Conservation (phyloP, 2,888 invertebrate genomes). For the Gisinianus flammeolus region DNA sequence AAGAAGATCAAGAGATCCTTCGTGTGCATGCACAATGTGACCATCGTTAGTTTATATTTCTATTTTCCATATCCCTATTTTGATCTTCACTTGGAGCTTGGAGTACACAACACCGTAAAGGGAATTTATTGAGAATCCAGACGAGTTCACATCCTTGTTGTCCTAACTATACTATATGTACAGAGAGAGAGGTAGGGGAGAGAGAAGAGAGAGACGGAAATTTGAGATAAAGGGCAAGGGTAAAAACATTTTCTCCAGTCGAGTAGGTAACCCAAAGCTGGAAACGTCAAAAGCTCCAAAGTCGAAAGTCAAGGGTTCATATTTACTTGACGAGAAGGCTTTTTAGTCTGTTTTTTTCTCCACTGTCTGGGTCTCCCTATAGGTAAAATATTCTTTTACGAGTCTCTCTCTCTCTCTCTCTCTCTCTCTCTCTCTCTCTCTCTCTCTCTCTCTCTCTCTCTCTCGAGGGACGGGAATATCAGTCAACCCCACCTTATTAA, state of each 20-base stretch:
- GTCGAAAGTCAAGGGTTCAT: slow-evolving; percentile 12
- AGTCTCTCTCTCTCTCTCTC: not conserved
- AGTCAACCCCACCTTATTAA: slow-evolving; percentile 51
- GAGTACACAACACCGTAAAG: too few species aligned
- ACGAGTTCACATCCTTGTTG: not conserved
- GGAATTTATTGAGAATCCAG: too few species aligned
- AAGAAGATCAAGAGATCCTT: too few species aligned
- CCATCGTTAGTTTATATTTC: too few species aligned
- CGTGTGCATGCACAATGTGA: too few species aligned
- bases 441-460: not conserved
- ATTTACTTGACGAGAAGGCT: not conserved
- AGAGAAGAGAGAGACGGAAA: slow-evolving; percentile 33
- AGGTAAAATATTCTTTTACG: not conserved
- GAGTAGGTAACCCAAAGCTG: slow-evolving; percentile 19
- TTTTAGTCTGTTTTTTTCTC: not conserved
- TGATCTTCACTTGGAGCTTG: too few species aligned
- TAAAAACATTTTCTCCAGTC: slow-evolving; percentile 32
- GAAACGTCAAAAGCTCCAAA: not conserved
- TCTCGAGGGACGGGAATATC: slow-evolving; percentile 18
- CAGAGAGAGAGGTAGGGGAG: slow-evolving; percentile 15
- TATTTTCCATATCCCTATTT: too few species aligned
- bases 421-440: too few species aligned
- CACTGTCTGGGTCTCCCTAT: not conserved
- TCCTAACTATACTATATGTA: not conserved
- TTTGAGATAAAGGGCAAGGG: slow-evolving; percentile 37